Percentiles rank a stretch among this genome's conserved stretches.
Evolutionary conservation across 2,888 invertebrate species (phyloP).

Genomic region (Acrocera orbiculus): DNA sequence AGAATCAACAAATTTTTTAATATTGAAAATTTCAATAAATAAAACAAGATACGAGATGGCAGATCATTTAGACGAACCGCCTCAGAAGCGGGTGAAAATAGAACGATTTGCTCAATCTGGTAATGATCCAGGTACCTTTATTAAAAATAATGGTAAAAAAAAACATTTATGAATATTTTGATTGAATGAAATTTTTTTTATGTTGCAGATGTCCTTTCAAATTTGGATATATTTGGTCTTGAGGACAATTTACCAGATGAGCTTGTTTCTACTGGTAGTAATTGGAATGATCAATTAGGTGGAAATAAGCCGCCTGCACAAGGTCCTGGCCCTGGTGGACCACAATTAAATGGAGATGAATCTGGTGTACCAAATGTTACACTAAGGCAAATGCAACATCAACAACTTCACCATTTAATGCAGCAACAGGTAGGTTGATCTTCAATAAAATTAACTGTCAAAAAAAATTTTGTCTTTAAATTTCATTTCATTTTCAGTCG

Average conservation of each 20-base stretch:
- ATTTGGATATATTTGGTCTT: slow-evolving; percentile 72
- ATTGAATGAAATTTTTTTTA: no score
- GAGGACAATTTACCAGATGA: slow-evolving; percentile 88
- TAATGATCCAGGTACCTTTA: slow-evolving; percentile 15
- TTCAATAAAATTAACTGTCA: no score
- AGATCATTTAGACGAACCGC: slow-evolving; percentile 92
- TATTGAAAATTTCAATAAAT: no score
- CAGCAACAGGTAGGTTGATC: slow-evolving; percentile 38
- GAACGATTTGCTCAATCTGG: slow-evolving; percentile 14
- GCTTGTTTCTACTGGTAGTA: slow-evolving; percentile 53
- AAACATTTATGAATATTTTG: no score
- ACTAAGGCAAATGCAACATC: slow-evolving; percentile 34
- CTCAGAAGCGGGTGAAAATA: slow-evolving; percentile 88
- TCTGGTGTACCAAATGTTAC: slow-evolving; percentile 15
- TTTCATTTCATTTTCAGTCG: not conserved
- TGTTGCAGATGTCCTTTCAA: slow-evolving; percentile 63
- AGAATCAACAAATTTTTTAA: no score
- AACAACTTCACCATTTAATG: slow-evolving; percentile 48
- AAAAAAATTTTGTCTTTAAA: not conserved
- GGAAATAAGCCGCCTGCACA: slow-evolving; percentile 63
- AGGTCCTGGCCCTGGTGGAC: slow-evolving; percentile 60
- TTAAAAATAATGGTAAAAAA: not conserved
- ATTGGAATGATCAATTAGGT: slow-evolving; percentile 50
- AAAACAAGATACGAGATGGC: slow-evolving; percentile 49
- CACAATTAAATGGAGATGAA: slow-evolving; percentile 53